phyloP scores from a whole-genome alignment of 1,140 invertebrate genomes.

The Gryllus bimaculatus region DNA sequence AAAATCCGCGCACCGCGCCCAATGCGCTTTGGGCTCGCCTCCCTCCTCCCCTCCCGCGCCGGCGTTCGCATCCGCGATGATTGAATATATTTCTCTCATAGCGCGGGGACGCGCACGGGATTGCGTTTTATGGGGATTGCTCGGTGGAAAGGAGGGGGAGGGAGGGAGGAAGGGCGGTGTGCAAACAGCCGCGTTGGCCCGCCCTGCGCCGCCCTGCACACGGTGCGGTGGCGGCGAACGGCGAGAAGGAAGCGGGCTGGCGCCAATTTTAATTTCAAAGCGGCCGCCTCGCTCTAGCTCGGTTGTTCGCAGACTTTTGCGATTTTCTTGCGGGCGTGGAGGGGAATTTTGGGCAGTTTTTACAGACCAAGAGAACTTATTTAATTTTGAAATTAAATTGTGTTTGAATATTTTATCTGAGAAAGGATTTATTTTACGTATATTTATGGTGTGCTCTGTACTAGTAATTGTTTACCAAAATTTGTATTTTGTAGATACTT shows the following conservation, averaged over 20 bases:
- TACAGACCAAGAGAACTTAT: too few relatives aligned
- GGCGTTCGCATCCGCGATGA: background rate
- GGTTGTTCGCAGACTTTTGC: background rate
- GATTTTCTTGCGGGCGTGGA: too few relatives aligned
- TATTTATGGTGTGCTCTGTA: too few relatives aligned
- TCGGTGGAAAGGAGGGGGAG: background rate
- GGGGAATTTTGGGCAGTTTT: too few relatives aligned
- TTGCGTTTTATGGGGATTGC: background rate
- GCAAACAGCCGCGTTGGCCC: background rate
- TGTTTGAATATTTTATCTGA: too few relatives aligned
- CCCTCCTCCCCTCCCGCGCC: background rate
- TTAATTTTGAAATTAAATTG: too few relatives aligned
- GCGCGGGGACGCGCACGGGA: background rate
- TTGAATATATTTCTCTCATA: constrained; percentile 2
- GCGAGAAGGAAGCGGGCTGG: too few relatives aligned
- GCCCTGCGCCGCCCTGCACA: background rate
- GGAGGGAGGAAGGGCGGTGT: background rate
- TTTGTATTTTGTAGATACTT: too few relatives aligned
- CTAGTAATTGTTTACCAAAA: too few relatives aligned
- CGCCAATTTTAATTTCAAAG: background rate
- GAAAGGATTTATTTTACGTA: too few relatives aligned
- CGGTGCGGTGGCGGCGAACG: too few relatives aligned
- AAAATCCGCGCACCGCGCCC: background rate
- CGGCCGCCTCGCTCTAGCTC: background rate
- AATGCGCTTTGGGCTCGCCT: background rate